phyloP scores from a whole-genome alignment of 2,113 vertebrate genomes.

The Nasalis larvatus region DNA sequence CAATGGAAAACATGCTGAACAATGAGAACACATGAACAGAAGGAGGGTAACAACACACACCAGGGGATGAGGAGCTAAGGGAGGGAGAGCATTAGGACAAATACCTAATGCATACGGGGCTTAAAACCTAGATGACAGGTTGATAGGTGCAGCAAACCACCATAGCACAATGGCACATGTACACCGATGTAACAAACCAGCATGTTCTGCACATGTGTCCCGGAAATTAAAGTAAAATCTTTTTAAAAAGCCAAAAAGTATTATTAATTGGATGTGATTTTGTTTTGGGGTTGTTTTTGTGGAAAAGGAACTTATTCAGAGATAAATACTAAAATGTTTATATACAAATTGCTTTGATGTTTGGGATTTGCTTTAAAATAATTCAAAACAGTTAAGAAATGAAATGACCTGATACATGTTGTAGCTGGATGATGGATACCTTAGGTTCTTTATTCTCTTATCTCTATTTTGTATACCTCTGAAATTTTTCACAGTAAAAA shows the following conservation, averaged over 20 bases:
- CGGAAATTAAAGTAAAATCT: too few species aligned
- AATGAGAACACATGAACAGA: too few species aligned
- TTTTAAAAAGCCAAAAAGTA: neutral
- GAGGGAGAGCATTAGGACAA: too few species aligned
- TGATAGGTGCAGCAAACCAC: too few species aligned
- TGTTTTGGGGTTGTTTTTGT: neutral
- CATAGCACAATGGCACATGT: too few species aligned
- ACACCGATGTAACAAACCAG: too few species aligned
- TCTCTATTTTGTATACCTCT: neutral
- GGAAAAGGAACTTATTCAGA: neutral
- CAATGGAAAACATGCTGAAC: too few species aligned
- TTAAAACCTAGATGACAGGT: too few species aligned
- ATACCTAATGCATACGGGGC: too few species aligned
- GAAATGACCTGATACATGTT: neutral
- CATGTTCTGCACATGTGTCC: too few species aligned
- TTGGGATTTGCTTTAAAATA: neutral
- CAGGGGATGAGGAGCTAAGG: too few species aligned
- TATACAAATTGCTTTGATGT: neutral
- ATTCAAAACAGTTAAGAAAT: neutral
- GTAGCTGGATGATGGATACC: neutral
- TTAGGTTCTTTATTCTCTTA: neutral
- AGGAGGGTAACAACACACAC: too few species aligned
- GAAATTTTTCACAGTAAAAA: neutral
- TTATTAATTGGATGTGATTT: neutral
- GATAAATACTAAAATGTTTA: neutral